Percentiles rank a stretch among this genome's conserved stretches.
phyloP scores from a whole-genome alignment of 2,888 invertebrate species.

The Odontothrips loti region DNA sequence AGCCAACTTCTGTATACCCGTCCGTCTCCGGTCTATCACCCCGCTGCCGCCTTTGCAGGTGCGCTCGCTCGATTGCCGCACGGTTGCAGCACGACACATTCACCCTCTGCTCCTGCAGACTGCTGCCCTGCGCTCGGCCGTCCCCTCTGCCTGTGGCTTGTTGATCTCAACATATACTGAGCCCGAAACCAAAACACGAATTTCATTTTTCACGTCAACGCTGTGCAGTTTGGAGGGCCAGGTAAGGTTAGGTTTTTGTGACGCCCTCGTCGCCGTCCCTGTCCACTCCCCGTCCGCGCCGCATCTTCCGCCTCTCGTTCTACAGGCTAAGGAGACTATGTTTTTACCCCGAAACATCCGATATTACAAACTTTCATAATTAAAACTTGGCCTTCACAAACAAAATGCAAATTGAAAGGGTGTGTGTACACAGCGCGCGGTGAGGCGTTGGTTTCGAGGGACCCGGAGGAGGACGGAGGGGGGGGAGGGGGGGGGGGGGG shows the following conservation, averaged over 20 bases:
- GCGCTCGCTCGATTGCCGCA: too few species aligned
- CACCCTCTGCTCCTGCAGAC: too few species aligned
- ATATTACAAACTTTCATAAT: slow-evolving; percentile 15
- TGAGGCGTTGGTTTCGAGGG: neutral
- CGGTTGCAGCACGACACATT: too few species aligned
- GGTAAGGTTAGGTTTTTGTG: too few species aligned
- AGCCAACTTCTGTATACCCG: too few species aligned
- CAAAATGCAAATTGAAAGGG: slow-evolving; percentile 23
- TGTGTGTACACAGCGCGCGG: neutral
- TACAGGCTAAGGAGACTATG: neutral
- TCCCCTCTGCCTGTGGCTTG: too few species aligned
- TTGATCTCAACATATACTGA: too few species aligned
- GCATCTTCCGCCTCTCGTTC: neutral
- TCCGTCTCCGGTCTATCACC: neutral
- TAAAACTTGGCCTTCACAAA: slow-evolving; percentile 16
- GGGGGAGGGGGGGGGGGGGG: neutral
- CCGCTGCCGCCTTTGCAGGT: neutral
- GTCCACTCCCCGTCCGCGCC: neutral
- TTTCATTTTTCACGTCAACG: too few species aligned
- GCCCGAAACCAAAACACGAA: too few species aligned
- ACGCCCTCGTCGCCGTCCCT: neutral
- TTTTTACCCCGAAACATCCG: neutral
- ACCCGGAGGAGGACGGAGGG: neutral
- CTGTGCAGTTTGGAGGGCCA: too few species aligned
- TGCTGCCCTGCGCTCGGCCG: too few species aligned